A percentile compares a stretch with the other conserved stretches of the same genome.
These are phyloP conservation scores for Drosophila macrospina DNA, from an alignment of 2,888 invertebrate genomes.

Conservation along the genomic window DNA sequence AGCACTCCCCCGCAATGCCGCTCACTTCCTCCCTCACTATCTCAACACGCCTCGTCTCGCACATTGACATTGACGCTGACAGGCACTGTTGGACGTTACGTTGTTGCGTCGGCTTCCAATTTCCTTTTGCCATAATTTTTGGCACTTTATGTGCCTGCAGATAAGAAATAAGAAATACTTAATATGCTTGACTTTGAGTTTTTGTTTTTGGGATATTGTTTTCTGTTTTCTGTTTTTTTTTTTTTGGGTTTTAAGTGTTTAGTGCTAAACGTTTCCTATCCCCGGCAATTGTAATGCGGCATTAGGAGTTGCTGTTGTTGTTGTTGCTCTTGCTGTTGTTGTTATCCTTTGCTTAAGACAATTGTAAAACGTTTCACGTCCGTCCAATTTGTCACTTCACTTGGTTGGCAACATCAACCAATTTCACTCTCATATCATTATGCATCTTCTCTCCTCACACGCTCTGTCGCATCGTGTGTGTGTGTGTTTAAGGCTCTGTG, in stretches of 20 bases:
- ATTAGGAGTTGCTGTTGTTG: slow-evolving; percentile 31
- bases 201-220: slow-evolving; percentile 15
- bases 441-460: slow-evolving; percentile 14
- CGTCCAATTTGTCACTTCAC: slow-evolving; percentile 66
- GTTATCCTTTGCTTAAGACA: slow-evolving; percentile 20
- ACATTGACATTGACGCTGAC: slow-evolving; percentile 41
- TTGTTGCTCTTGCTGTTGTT: slow-evolving; percentile 19
- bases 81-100: slow-evolving; percentile 1
- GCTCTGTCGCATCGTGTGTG: slow-evolving; percentile 12
- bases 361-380: slow-evolving; percentile 61
- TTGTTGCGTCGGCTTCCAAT: slow-evolving; percentile 45
- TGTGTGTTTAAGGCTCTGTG: slow-evolving; percentile 3
- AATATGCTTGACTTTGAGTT: slow-evolving; percentile 42
- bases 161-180: slow-evolving; percentile 57
- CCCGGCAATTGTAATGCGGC: slow-evolving; percentile 58
- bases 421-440: slow-evolving; percentile 67
- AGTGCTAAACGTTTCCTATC: slow-evolving; percentile 68
- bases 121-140: slow-evolving; percentile 78
- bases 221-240: slow-evolving; percentile 1
- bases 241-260: slow-evolving; percentile 56
- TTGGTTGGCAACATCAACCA: slow-evolving; percentile 36
- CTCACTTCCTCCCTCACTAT: not conserved
- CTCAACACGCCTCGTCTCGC: slow-evolving; percentile 12
- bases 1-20: slow-evolving; percentile 8
- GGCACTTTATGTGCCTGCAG: slow-evolving; percentile 69